Conservation (phyloP, 2,888 invertebrate species). For the Calephelis perditalis region DNA sequence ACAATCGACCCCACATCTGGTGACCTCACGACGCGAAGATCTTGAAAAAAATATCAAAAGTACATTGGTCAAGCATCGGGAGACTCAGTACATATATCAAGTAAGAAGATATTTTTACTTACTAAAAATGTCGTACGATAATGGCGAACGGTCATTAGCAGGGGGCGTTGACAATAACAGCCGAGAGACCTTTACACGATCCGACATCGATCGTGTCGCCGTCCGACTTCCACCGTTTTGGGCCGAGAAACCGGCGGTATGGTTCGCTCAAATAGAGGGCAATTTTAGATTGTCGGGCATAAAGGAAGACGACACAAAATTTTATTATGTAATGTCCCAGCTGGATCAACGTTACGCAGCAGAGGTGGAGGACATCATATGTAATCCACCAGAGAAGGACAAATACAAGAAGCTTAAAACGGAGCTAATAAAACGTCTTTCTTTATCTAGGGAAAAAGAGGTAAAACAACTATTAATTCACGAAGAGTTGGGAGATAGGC, state of each 20-base stretch:
- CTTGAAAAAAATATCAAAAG: too few relatives aligned
- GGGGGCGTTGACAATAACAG: neutral
- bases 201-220: constrained; percentile 15
- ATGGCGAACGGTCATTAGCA: too few relatives aligned
- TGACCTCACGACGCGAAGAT: too few relatives aligned
- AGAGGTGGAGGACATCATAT: constrained; percentile 26
- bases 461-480: constrained; percentile 17
- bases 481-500: constrained; percentile 22
- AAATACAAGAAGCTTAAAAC: neutral
- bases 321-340: constrained; percentile 19
- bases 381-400: constrained; percentile 15
- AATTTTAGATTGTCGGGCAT: constrained; percentile 20
- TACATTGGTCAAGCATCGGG: too few relatives aligned
- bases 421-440: constrained; percentile 15
- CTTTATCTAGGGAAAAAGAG: constrained; percentile 12
- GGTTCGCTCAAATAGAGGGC: constrained; percentile 23
- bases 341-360: constrained; percentile 18
- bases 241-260: constrained; percentile 20
- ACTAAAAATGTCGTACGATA: too few relatives aligned
- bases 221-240: constrained; percentile 21
- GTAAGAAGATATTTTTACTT: too few relatives aligned
- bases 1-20: too few relatives aligned
- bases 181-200: constrained; percentile 2
- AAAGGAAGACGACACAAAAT: constrained; percentile 20
- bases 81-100: too few relatives aligned